Percentiles rank a stretch among this genome's conserved stretches.
phyloP scores from a whole-genome alignment of 2,888 invertebrate species.

The Acleris emargana region DNA sequence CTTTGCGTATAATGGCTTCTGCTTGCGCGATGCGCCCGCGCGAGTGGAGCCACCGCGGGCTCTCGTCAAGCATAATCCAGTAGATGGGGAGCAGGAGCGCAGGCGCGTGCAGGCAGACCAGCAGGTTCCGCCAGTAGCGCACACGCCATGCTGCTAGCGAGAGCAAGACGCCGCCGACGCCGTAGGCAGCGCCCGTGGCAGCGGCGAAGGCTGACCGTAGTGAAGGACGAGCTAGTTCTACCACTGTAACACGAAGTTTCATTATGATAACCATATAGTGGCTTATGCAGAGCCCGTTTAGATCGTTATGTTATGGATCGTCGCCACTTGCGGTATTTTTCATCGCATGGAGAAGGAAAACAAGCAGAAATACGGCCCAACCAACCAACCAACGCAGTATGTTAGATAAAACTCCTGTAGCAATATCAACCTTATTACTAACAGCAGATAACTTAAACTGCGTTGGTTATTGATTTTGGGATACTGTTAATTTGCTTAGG shows the following conservation, averaged over 20 bases:
- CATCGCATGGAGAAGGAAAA: no score
- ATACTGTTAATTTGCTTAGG: no score
- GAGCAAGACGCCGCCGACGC: conserved; percentile 82
- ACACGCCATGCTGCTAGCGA: conserved; percentile 69
- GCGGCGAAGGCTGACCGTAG: conserved; percentile 70
- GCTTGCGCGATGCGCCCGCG: conserved; percentile 83
- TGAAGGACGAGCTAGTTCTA: conserved; percentile 69
- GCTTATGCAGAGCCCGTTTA: no score
- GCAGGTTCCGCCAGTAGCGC: conserved; percentile 87
- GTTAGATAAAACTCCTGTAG: no score
- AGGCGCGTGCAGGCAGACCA: conserved; percentile 86
- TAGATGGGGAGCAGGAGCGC: conserved; percentile 87
- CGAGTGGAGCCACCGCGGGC: conserved; percentile 89
- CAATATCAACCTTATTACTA: no score
- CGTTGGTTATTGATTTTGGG: no score
- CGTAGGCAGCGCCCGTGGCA: conserved; percentile 72
- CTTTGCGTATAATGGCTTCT: conserved; percentile 82
- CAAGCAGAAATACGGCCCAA: no score
- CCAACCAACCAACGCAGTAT: no score
- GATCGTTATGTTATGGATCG: no score
- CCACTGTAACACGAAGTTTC: conserved; percentile 49
- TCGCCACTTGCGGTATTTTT: no score
- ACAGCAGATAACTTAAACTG: no score
- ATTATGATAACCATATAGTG: no score
- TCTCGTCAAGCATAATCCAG: conserved; percentile 88